A percentile compares a stretch with the other conserved stretches of the same genome.
phyloP scores from a whole-genome alignment of 2,113 vertebrate genomes.

The Oreochromis niloticus region DNA sequence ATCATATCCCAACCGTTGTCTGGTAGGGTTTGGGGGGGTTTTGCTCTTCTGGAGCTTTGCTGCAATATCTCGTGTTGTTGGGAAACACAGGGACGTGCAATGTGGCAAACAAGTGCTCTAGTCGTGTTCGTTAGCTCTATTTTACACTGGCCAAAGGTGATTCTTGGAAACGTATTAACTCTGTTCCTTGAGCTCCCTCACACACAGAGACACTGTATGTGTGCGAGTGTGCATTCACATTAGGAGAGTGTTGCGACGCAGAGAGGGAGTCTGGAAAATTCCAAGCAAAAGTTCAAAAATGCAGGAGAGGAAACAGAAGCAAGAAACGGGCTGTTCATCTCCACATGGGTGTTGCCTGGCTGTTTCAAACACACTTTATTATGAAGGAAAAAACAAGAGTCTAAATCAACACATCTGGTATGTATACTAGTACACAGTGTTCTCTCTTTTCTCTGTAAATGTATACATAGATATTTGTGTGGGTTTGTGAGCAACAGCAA shows the following conservation, averaged over 20 bases:
- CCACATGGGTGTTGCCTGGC: not conserved
- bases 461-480: not conserved
- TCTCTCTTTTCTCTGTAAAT: not conserved
- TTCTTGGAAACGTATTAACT: not conserved
- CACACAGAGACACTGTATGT: not conserved
- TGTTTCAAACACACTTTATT: not conserved
- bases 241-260: not conserved
- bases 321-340: not conserved
- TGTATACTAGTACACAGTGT: rapidly evolving
- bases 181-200: not conserved
- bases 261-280: constrained; percentile 13
- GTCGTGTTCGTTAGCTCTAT: not conserved
- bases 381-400: not conserved
- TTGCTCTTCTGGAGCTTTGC: not conserved
- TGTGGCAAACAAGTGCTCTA: not conserved
- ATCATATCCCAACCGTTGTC: not conserved
- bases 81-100: not conserved
- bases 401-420: not conserved
- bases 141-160: not conserved
- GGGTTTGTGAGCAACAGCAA: not conserved
- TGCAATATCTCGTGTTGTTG: not conserved
- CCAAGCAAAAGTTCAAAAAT: constrained; percentile 8
- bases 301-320: not conserved
- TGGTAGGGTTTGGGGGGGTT: not conserved
- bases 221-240: not conserved